Base-by-base conservation (phyloP, 1,140 invertebrate species). In the Drosophila parvula region DNA sequence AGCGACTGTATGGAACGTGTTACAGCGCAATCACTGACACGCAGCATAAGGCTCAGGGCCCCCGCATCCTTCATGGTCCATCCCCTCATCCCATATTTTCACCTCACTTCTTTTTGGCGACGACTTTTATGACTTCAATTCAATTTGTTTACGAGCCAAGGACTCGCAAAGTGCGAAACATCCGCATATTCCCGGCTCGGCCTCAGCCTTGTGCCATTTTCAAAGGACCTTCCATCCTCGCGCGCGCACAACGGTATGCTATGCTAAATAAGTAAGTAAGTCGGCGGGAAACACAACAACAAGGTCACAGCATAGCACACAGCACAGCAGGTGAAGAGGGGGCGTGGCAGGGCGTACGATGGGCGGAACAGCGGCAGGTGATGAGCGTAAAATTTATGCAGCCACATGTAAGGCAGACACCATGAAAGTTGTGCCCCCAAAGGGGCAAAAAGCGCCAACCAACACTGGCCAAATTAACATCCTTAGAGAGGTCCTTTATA, bases 51-150 rank as follows among this genome's bases (percentile, higher is more conserved):
- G 74, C 55, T 77, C 41, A 44, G 18, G 38, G 22, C 10, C 2
- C 12, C 34, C 40, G 16, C 14, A 12, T 5, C 50, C 36, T 18
- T 11, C 36, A 10, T 16, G 16, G 18, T 3, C 18, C 1, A 0
- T 36, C 38, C 11, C 12, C 18, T 9, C 11, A 8, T n/a, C 0
- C 36, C 10, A 11, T 14, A 22, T 14, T 32, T 8, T 44, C 45
- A n/a, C 79, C 73, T 74, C 83, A 43, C 56, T 61, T 64, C 61
- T 61, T 86, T 85, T 78, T 11, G 82, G 79, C 73, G 77, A 80
- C 84, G 79, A 88, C 84, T 88, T 88, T 88, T 88, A 88, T 88
- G 84, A 89, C 84, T 89, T 88, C 84, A 89, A 89, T 89, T 89
- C 84, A 89, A 89, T 89, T 89, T 89, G 84, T 89, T 89, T 89